These are phyloP conservation scores for Cricetomys ansorgei DNA, from an alignment of 2,113 vertebrate genomes.

Conservation along the genomic window DNA sequence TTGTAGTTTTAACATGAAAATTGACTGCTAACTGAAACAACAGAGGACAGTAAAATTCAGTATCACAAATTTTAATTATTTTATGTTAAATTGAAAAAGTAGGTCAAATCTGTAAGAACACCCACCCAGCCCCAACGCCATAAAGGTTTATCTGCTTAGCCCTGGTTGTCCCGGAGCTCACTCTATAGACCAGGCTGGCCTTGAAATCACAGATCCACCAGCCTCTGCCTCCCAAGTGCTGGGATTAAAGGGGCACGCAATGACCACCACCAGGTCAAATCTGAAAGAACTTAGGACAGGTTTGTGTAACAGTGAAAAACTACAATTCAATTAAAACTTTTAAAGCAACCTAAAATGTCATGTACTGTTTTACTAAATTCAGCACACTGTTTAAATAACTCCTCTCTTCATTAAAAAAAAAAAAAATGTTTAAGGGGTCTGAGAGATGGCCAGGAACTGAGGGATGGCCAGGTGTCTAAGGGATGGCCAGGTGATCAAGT, in stretches of 20 bases:
- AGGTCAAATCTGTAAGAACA: not conserved
- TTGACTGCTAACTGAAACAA: not conserved
- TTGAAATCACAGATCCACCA: too few species aligned
- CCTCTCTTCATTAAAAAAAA: not conserved
- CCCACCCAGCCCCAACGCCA: too few species aligned
- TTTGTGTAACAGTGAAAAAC: conserved; percentile 9
- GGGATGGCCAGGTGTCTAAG: not conserved
- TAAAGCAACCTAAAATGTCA: conserved; percentile 47
- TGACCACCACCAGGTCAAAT: too few species aligned
- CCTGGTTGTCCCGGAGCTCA: too few species aligned
- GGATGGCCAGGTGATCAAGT: too few species aligned
- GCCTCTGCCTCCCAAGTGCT: too few species aligned
- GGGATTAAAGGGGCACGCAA: too few species aligned
- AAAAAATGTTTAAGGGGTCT: not conserved
- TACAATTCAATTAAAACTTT: conserved; percentile 42
- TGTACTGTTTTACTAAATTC: conserved; percentile 30
- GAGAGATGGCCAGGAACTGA: not conserved
- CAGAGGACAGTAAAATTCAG: not conserved
- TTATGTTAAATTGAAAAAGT: conserved; percentile 34
- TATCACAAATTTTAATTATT: not conserved
- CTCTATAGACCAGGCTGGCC: too few species aligned
- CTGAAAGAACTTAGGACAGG: not conserved
- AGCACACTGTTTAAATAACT: not conserved
- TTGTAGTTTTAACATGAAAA: conserved; percentile 19
- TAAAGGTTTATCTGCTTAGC: too few species aligned